Evolutionary conservation across 2,888 invertebrate genomes (phyloP), one percentile per base, ranked within the genome.

Genomic region (Lepidochitona cinerea): DNA sequence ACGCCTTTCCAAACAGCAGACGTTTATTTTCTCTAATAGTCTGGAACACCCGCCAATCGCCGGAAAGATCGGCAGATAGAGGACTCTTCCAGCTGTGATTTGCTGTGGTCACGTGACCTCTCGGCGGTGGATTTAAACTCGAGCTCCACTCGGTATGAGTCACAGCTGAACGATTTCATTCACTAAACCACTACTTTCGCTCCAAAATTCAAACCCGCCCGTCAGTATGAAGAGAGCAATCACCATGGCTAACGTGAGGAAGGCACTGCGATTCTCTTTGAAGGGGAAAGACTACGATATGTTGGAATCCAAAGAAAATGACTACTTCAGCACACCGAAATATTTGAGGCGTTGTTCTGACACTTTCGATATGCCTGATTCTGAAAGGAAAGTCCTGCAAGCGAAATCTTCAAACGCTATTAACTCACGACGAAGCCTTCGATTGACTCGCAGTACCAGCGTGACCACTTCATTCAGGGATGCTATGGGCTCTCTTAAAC

Each of bases 401-500:
- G 23, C 29, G 6, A 26, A 37, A n/a, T 23, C 37, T 37, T 14
- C 41, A 41, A 68, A 37, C 32, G 7, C 68, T 29, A 37, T 35
- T 9, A 18, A 32, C 14, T 2, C 66, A 18, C 18, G 36, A 41
- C 37, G 49, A 41, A 68, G 29, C 32, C 49, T 66, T 18, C 41
- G 66, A 49, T 75, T 83, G 9, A 66, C 79, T 33, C 72, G 84
- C 66, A 82, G 83, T 59, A 81, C 81, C 29, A 81, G 79, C 52
- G 70, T 84, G 14, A 84, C 85, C 23, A 78, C 79, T 69, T 86
- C 86, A 0, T 83, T 87, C 23, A 76, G 86, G 53, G 85, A 86
- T 77, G 87, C 85, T 23, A 83, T 87, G 37, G 87, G 86, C 36
- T 82, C 77, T 36, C 73, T 87, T 33, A 81, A 81, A 79, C 86